Evolutionary conservation across 2,888 invertebrate genomes (phyloP).

Genomic region (Drepana falcataria): DNA sequence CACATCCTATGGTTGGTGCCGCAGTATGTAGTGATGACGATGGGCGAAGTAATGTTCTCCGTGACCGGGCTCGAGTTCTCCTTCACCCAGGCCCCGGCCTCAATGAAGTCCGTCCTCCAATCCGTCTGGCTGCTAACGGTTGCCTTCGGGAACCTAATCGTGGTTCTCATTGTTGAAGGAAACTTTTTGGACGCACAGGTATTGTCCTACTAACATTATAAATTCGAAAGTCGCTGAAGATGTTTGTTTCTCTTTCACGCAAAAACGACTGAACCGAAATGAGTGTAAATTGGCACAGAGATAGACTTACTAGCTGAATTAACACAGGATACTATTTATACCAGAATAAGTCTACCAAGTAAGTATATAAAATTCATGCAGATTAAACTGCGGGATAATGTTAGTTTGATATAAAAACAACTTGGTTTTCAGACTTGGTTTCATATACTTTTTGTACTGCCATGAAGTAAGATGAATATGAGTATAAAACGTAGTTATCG

Average conservation of each 20-base stretch:
- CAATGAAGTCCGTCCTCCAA: conserved; percentile 96
- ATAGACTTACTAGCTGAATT: too few relatives aligned
- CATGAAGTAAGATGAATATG: too few relatives aligned
- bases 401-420: background rate
- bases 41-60: conserved; percentile 97
- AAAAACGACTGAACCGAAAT: too few relatives aligned
- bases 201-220: conserved; percentile 9
- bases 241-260: too few relatives aligned
- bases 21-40: conserved; percentile 94
- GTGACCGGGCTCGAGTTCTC: conserved; percentile 97
- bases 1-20: conserved; percentile 93
- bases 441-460: too few relatives aligned
- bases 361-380: too few relatives aligned
- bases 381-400: background rate
- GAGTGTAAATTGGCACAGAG: too few relatives aligned
- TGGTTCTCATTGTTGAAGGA: conserved; percentile 91
- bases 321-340: too few relatives aligned
- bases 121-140: conserved; percentile 96
- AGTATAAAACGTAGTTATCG: too few relatives aligned
- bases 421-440: too few relatives aligned
- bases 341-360: too few relatives aligned
- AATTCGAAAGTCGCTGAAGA: too few relatives aligned
- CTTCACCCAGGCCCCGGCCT: conserved; percentile 93
- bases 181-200: conserved; percentile 88
- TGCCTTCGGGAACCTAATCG: conserved; percentile 95